Percentiles rank a stretch among this genome's conserved stretches.
Evolutionary conservation across 2,797 vertebrate genomes (phyloP).

Genomic region (Chrysocyon brachyurus): DNA sequence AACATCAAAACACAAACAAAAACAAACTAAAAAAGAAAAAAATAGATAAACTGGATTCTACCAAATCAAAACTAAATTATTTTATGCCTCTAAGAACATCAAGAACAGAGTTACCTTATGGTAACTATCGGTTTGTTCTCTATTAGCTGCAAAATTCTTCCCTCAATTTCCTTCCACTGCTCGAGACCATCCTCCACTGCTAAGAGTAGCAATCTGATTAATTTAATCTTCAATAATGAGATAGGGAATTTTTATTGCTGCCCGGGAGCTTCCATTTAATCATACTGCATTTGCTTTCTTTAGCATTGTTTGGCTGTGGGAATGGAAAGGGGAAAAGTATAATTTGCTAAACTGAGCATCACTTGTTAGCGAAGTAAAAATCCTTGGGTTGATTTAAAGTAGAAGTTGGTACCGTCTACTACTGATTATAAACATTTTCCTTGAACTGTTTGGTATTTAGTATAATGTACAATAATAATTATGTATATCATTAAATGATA

Average conservation of each 20-base stretch:
- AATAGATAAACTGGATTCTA: background rate
- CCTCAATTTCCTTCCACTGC: background rate
- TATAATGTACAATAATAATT: conserved; percentile 23
- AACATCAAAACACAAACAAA: background rate
- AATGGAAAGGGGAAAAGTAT: background rate
- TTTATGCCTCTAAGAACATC: background rate
- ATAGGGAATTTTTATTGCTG: background rate
- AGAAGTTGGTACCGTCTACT: background rate
- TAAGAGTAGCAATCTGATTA: background rate
- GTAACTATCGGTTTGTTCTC: background rate
- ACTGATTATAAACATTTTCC: conserved; percentile 17
- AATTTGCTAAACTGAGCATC: conserved; percentile 13
- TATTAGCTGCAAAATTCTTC: background rate
- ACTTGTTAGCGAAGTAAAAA: conserved; percentile 43
- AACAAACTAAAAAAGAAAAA: background rate
- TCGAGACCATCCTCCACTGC: background rate
- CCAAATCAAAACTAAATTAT: background rate
- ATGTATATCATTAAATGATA: conserved; percentile 30
- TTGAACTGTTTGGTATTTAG: conserved; percentile 54
- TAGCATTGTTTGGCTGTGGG: conserved; percentile 2
- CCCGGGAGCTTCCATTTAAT: background rate
- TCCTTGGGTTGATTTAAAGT: background rate
- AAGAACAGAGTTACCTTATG: background rate
- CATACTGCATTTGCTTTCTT: conserved; percentile 13
- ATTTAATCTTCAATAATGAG: background rate